Conservation (phyloP, 2,113 vertebrate genomes). For the Plotosus lineatus region DNA sequence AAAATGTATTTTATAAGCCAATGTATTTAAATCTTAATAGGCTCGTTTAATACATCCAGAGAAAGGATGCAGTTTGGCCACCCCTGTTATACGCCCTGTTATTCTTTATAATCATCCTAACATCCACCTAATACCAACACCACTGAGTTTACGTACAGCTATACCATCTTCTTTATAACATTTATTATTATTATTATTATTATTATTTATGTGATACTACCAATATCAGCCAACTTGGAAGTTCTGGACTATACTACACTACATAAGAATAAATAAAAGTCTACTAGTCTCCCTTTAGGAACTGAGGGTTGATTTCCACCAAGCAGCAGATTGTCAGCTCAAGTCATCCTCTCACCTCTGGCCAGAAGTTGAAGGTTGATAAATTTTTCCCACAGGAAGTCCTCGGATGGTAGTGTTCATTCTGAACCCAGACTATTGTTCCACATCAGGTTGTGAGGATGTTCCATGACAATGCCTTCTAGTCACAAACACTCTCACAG, state of each 20-base stretch:
- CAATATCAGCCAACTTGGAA: conserved; percentile 34
- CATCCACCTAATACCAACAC: not conserved
- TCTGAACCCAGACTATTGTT: conserved; percentile 59
- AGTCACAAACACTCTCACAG: conserved; percentile 44
- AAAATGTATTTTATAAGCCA: not conserved
- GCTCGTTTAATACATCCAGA: not conserved
- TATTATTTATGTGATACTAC: conserved; percentile 18
- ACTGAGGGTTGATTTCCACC: conserved; percentile 15
- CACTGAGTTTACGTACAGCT: conserved; percentile 18
- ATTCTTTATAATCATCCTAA: conserved; percentile 25
- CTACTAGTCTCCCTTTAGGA: conserved; percentile 43
- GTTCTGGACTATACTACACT: conserved; percentile 50
- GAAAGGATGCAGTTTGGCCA: conserved; percentile 7
- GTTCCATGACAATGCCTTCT: conserved; percentile 33
- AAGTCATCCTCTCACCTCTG: not conserved
- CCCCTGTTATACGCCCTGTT: conserved; percentile 23
- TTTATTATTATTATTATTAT: not conserved
- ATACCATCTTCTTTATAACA: conserved; percentile 32
- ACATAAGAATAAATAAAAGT: conserved; percentile 51
- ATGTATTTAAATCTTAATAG: not conserved
- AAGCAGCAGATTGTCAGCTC: conserved; percentile 8
- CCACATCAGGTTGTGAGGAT: conserved; percentile 4
- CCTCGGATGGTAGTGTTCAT: conserved; percentile 56
- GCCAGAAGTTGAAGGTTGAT: conserved; percentile 52
- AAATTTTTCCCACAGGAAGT: conserved; percentile 21